phyloP scores from a whole-genome alignment of 1,140 invertebrate species.

The Drosophila subpulchrella region DNA sequence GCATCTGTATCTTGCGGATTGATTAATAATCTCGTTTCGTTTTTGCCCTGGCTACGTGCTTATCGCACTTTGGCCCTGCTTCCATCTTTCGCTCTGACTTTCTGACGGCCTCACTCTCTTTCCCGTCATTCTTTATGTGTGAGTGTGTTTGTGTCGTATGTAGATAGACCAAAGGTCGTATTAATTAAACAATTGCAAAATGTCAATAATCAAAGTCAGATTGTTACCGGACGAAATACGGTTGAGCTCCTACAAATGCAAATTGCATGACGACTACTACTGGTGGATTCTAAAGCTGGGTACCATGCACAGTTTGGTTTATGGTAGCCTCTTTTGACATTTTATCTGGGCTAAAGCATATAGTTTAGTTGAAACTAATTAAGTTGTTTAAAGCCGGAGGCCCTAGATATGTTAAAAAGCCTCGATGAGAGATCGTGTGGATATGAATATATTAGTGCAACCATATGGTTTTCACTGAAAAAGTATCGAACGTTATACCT shows the following conservation, averaged over 20 bases:
- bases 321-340: no score
- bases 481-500: neutral
- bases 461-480: neutral
- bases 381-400: no score
- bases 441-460: no score
- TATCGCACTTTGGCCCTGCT: constrained; percentile 74
- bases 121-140: neutral
- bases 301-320: no score
- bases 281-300: no score
- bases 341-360: no score
- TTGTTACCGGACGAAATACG: neutral
- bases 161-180: constrained; percentile 64
- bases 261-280: neutral
- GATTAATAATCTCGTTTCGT: constrained; percentile 81
- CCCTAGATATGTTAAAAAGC: neutral
- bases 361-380: no score
- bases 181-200: constrained; percentile 74
- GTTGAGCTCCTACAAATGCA: neutral
- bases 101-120: constrained; percentile 34
- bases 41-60: constrained; percentile 72
- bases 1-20: constrained; percentile 80
- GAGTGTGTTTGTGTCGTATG: constrained; percentile 17
- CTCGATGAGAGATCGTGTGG: neutral
- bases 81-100: constrained; percentile 68
- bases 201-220: constrained; percentile 33